A percentile compares a stretch with the other conserved stretches of the same genome.
Evolutionary conservation across 2,888 invertebrate species (phyloP).

Genomic region (Heterodera filipjevi): DNA sequence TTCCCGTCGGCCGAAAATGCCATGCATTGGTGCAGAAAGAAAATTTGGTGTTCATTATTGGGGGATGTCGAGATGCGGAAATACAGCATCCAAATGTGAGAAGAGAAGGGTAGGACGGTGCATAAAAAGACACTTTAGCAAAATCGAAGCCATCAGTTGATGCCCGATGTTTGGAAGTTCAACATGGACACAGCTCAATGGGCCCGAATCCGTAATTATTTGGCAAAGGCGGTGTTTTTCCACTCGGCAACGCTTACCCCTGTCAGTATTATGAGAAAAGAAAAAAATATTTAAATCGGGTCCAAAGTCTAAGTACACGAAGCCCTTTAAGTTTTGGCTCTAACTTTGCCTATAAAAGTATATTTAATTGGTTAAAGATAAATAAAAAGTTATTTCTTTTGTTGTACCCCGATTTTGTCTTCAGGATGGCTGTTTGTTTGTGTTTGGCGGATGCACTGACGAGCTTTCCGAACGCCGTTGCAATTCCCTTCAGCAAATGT

Average conservation of each 20-base stretch:
- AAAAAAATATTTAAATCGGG: too few relatives aligned
- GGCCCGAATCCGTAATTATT: constrained; percentile 34
- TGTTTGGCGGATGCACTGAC: constrained; percentile 48
- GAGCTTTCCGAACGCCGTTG: constrained; percentile 31
- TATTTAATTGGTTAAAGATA: too few relatives aligned
- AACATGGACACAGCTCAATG: constrained; percentile 46
- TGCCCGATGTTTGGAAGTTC: constrained; percentile 48
- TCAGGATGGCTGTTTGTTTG: constrained; percentile 47
- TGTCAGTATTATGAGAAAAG: too few relatives aligned
- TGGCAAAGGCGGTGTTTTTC: constrained; percentile 49
- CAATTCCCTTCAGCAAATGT: constrained; percentile 41
- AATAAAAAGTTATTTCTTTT: too few relatives aligned
- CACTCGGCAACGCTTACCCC: constrained; percentile 48
- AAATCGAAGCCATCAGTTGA: constrained; percentile 10
- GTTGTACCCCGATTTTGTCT: background rate
- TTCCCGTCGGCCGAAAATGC: constrained; percentile 42
- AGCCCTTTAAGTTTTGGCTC: too few relatives aligned
- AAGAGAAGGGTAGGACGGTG: background rate
- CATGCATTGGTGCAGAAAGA: constrained; percentile 42
- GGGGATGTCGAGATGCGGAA: constrained; percentile 39
- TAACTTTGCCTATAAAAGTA: too few relatives aligned
- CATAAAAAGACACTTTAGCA: background rate
- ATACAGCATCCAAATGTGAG: background rate
- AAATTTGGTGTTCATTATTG: constrained; percentile 40
- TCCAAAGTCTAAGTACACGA: too few relatives aligned